Evolutionary conservation across 2,113 vertebrate species (phyloP), one percentile per base, ranked within the genome.

Genomic region (Eublepharis macularius): DNA sequence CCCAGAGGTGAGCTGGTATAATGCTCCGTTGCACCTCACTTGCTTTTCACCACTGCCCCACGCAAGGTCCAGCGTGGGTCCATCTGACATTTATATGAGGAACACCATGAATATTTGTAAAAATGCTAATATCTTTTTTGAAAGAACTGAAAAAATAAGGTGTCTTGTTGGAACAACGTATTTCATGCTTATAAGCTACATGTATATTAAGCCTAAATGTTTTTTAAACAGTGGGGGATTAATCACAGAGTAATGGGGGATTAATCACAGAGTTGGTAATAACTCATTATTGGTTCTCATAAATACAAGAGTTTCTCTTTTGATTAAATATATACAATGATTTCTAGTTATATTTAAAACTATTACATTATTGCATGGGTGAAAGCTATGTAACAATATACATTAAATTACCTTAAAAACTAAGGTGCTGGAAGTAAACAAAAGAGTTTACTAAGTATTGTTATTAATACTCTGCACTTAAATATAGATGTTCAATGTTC

Each of bases 331-430:
- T 51, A 81, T 36, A 47, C 70, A n/a, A 39, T n/a, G 13, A 17
- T 12, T 5, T 11, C 36, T 29, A 54, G 39, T 6, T 32, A 29
- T 29, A 82, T 57, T 82, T 39, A 72, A 72, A 26, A 70, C 32
- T 69, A 24, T n/a, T 41, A 36, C 24, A 70, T 36, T 72, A 70
- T 34, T 54, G 6, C 34, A 82, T 54, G 6, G 11, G 32, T 69
- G 32, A 69, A 34, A n/a, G 5, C 4, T 47, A 49, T 51, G 36
- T 51, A 26, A 17, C 45, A 69, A 14, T 81, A 36, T 5, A 70
- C 29, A 47, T 6, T 45, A 17, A 9, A 3, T 77, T 81, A 65
- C 83, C 49, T 87, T 49, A 88, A 85, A 76, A 87, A 54, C 14
- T 76, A 85, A 14, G 80, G 60, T 12, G 29, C 14, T 57, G 12